Evolutionary conservation across 2,113 vertebrate genomes (phyloP).

Genomic region (Psophia crepitans): DNA sequence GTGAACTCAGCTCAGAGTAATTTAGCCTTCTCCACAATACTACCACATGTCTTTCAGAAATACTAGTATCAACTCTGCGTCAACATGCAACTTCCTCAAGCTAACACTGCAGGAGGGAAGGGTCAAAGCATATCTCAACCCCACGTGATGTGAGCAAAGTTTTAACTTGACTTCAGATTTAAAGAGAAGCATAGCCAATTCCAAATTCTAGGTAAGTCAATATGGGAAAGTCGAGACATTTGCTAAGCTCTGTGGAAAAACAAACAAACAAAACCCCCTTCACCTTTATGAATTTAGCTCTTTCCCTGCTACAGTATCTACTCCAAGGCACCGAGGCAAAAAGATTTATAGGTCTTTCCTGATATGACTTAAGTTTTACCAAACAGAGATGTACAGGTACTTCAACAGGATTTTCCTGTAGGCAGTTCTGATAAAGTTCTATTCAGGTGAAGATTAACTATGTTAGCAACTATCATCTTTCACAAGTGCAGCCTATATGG

Average conservation of each 20-base stretch:
- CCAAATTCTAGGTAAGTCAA: background rate
- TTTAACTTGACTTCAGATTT: background rate
- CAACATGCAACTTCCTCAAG: background rate
- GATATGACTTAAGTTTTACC: background rate
- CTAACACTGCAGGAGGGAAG: background rate
- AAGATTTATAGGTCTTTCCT: background rate
- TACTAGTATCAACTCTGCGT: background rate
- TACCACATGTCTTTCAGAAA: background rate
- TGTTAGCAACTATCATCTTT: background rate
- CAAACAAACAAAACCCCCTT: background rate
- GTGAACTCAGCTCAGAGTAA: background rate
- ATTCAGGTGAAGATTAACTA: background rate
- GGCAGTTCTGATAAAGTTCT: background rate
- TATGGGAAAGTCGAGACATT: no score
- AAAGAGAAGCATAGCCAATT: background rate
- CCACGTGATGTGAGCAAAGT: background rate
- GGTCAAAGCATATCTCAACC: background rate
- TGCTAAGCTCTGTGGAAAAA: background rate
- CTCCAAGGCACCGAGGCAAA: background rate
- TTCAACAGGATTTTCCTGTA: background rate
- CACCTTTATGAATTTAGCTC: background rate
- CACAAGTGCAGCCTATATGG: background rate
- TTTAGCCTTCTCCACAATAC: background rate
- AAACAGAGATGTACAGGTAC: background rate
- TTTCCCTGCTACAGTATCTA: background rate